Base-by-base conservation (phyloP, 2,113 vertebrate genomes). In the Empidonax traillii region DNA sequence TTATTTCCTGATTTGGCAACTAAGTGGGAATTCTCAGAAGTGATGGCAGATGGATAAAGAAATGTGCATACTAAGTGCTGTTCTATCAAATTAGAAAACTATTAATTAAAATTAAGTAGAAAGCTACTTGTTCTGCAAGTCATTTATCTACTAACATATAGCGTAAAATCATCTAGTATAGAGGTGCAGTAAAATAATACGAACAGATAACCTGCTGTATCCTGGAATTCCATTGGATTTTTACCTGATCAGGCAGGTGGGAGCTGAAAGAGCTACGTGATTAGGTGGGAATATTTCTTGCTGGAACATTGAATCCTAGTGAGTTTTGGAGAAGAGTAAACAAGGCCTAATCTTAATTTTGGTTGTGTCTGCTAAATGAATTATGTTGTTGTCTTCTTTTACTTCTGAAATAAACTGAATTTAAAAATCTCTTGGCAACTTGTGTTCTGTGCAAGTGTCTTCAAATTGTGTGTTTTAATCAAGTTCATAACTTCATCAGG, bases 381-480 rank as follows among this genome's bases (percentile, higher is more conserved):
- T 91, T 52, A 11, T 35, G 3, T 18, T 82, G 30, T 49, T 51
- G 35, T 76, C 16, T 10, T 75, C 66, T 89, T 75, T 33, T 61
- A 19, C 80, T 92, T 91, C 93, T 89, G 80, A 91, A 96, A 95
- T 96, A 95, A 96, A 77, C 33, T 9, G 58, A 71, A 78, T 71
- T 41, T 39, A 14, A 71, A 62, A 76, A 39, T 39, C 37, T 72
- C 37, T 46, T 53, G 51, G 88, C n/a, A 49, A 9, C 0, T 1
- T 21, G 19, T 76, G 46, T 61, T 43, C 35, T 77, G 13, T 46
- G 28, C 5, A 3, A 22, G 9, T 51, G 5, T 30, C n/a, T 92
- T 84, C 24, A 17, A 37, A 41, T 5, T 17, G 2, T 66, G 87
- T 20, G 4, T 69, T 46, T 56, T 71, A 16, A 37, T 74, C 4